These are phyloP conservation scores for Pinctada fucata DNA, from an alignment of 2,888 invertebrate species.

Conservation along the genomic window DNA sequence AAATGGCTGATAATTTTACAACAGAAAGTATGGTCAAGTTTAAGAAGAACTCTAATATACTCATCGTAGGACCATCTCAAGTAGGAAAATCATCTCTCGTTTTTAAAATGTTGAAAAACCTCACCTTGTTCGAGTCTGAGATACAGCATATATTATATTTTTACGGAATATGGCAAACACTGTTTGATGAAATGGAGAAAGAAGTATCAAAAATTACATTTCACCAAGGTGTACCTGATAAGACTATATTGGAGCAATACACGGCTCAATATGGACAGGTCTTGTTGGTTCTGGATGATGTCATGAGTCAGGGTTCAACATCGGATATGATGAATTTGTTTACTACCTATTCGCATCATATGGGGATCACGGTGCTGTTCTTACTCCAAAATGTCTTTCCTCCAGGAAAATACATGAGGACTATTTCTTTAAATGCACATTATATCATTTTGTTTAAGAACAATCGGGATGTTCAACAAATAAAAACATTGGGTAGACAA, in stretches of 20 bases:
- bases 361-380: constrained; percentile 20
- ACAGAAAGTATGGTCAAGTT: constrained; percentile 3
- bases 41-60: constrained; percentile 8
- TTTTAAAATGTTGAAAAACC: constrained; percentile 7
- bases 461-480: constrained; percentile 38
- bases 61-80: constrained; percentile 6
- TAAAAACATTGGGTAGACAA: constrained; percentile 42
- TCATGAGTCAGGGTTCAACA: constrained; percentile 24
- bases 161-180: constrained; percentile 17
- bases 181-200: constrained; percentile 27
- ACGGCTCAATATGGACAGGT: constrained; percentile 17
- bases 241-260: constrained; percentile 28
- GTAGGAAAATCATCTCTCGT: constrained; percentile 9
- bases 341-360: constrained; percentile 36
- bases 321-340: constrained; percentile 33
- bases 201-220: constrained; percentile 22
- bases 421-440: constrained; percentile 35
- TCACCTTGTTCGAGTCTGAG: constrained; percentile 7
- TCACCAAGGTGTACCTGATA: constrained; percentile 32
- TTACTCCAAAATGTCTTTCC: constrained; percentile 33
- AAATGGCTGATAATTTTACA: constrained; percentile 10
- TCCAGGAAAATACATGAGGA: constrained; percentile 26
- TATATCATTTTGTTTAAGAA: constrained; percentile 42
- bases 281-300: constrained; percentile 37
- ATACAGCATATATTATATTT: constrained; percentile 8